Evolutionary conservation across 2,888 invertebrate species (phyloP), one percentile per base, ranked within the genome.

Genomic region (Catocala fraxini): DNA sequence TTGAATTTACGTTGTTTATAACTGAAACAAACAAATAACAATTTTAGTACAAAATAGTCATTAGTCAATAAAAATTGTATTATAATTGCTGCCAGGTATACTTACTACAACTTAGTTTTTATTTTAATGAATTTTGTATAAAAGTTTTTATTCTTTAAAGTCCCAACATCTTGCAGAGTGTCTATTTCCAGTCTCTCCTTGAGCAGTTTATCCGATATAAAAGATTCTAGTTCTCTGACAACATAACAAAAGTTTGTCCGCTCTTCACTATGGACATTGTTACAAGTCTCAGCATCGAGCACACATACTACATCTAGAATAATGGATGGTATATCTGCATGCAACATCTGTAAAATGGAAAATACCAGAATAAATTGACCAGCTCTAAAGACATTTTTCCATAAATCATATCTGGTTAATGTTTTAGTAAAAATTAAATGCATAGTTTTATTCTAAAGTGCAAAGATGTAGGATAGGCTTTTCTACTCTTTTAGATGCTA

Each of bases 1-100:
- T 99, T 99, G 90, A 99, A 99, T 86, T 99, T 99, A 80, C 99
- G 97, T 91, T 99, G 99, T 89, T 99, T 99, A 90, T 99, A 99
- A 90, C 99, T 99, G 90, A 68, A 96, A 96, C 39, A 45, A 33
- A 15, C 0, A 64, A 66, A 71, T 65, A 39, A 39, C 9, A 25
- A 25, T 25, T 25, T 25, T 25, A 25, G 25, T 25, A 25, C 25
- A 25, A 25, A 25, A 25, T 25, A 25, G 3, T 25, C 25, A 25
- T 25, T 25, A 25, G 25, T 25, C 25, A 25, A 25, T 25, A 25
- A 25, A 25, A 25, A 41, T 41, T 41, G 39, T 25, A 25, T 25
- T 25, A 25, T 25, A 25, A 25, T 25, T 25, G 25, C 25, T 25
- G 25, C 25, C 25, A 25, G 25, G 25, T 25, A 58, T 91, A 97